Evolutionary conservation across 2,888 invertebrate genomes (phyloP).

Genomic region (Nephrotoma guestfalica): DNA sequence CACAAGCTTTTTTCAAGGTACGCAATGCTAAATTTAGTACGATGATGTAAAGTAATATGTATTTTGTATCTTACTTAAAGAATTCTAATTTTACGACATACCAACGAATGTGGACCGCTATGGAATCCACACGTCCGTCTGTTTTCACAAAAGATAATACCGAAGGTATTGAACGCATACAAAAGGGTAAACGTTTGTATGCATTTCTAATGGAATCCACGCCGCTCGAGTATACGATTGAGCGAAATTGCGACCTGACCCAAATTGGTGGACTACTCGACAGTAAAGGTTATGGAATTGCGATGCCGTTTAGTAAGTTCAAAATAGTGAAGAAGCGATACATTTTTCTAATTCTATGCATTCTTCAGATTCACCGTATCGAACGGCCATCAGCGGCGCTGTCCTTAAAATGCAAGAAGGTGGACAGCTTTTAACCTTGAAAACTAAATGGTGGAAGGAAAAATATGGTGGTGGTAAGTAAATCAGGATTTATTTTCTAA

Average conservation of each 20-base stretch:
- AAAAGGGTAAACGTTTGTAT: constrained; percentile 62
- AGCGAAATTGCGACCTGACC: constrained; percentile 70
- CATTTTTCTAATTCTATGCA: background rate
- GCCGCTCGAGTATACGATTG: constrained; percentile 80
- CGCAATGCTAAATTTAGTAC: constrained; percentile 3
- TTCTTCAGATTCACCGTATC: constrained; percentile 53
- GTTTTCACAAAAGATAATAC: constrained; percentile 72
- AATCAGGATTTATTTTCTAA: background rate
- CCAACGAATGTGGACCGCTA: constrained; percentile 83
- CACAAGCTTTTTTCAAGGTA: constrained; percentile 81
- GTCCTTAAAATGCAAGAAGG: constrained; percentile 83
- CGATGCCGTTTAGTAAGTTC: constrained; percentile 73
- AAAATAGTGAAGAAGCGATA: background rate
- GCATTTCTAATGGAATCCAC: constrained; percentile 96
- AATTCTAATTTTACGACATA: constrained; percentile 81
- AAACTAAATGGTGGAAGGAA: constrained; percentile 86
- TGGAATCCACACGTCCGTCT: constrained; percentile 70
- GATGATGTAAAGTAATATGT: background rate
- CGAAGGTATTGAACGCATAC: constrained; percentile 75
- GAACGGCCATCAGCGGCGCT: constrained; percentile 71
- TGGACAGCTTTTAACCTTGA: constrained; percentile 63
- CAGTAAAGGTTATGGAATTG: constrained; percentile 88
- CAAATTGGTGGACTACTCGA: constrained; percentile 73
- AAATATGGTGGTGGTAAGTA: constrained; percentile 35
- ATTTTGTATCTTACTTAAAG: constrained; percentile 24